A percentile compares a stretch with the other conserved stretches of the same genome.
Conservation (phyloP, 2,113 vertebrate genomes). For the Paramisgurnus dabryanus region DNA sequence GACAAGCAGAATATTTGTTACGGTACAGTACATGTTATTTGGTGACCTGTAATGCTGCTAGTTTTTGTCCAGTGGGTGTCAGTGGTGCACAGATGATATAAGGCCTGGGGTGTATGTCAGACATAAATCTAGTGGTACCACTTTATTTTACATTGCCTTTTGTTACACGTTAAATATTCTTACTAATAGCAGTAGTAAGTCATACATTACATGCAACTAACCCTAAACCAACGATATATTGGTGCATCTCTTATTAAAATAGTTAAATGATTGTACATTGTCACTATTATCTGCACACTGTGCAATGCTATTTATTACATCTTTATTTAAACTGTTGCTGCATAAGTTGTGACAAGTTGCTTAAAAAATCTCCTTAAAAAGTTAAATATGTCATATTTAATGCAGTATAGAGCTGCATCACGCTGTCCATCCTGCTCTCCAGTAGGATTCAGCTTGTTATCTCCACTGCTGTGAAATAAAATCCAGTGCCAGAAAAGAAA, state of each 20-base stretch:
- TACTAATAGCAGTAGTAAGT: no score
- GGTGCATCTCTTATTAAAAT: no score
- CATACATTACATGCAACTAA: no score
- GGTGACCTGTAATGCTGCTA: slow-evolving; percentile 26
- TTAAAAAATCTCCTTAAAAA: not conserved
- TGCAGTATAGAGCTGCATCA: not conserved
- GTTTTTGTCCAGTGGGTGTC: slow-evolving; percentile 69
- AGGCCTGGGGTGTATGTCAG: not conserved
- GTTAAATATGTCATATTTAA: not conserved
- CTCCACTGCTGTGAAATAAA: not conserved
- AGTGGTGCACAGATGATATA: slow-evolving; percentile 65
- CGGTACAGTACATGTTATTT: not conserved
- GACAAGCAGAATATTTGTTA: not conserved
- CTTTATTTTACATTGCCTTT: no score
- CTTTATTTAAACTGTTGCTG: not conserved
- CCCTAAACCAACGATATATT: no score
- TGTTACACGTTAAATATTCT: no score
- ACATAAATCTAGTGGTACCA: not conserved
- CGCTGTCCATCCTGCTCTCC: not conserved
- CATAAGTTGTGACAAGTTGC: not conserved
- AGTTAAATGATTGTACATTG: no score
- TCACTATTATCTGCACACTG: no score
- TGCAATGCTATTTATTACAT: no score
- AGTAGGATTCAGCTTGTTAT: slow-evolving; percentile 7
- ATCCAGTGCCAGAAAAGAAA: not conserved